Percentiles rank a stretch among this genome's conserved stretches.
Conservation (phyloP, 1,140 invertebrate genomes). For the Conus ventricosus region DNA sequence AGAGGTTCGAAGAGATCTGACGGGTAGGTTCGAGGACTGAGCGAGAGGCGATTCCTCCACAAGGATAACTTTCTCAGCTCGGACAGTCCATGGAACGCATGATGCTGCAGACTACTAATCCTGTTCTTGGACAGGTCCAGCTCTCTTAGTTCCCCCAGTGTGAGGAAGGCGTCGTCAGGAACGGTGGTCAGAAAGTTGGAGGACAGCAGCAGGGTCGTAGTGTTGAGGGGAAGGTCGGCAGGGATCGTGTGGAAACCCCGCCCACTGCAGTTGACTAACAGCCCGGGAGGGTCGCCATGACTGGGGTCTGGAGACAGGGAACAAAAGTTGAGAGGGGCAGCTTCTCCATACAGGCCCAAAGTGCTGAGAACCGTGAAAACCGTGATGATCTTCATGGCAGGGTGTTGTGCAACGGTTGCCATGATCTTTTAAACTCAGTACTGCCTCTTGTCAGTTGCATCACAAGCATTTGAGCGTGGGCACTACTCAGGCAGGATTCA, state of each 20-base stretch:
- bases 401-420: neutral
- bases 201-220: neutral
- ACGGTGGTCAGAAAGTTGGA: neutral
- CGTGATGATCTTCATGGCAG: neutral
- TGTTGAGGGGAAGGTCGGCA: neutral
- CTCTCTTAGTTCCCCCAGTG: neutral
- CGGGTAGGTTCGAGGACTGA: conserved; percentile 8
- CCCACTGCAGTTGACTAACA: neutral
- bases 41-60: neutral
- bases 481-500: too few species aligned
- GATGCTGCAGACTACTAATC: neutral
- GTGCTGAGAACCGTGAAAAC: neutral
- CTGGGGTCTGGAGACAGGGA: neutral
- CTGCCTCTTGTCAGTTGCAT: too few species aligned
- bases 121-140: conserved; percentile 10
- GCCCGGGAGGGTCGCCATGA: neutral
- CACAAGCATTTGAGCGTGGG: too few species aligned
- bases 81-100: neutral
- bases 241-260: neutral
- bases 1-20: neutral
- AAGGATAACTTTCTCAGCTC: neutral
- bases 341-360: neutral
- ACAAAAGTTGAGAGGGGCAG: neutral
- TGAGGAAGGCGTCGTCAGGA: neutral
- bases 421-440: neutral